Evolutionary conservation across 2,888 invertebrate genomes (phyloP).

Genomic region (Cephus pygmeus): DNA sequence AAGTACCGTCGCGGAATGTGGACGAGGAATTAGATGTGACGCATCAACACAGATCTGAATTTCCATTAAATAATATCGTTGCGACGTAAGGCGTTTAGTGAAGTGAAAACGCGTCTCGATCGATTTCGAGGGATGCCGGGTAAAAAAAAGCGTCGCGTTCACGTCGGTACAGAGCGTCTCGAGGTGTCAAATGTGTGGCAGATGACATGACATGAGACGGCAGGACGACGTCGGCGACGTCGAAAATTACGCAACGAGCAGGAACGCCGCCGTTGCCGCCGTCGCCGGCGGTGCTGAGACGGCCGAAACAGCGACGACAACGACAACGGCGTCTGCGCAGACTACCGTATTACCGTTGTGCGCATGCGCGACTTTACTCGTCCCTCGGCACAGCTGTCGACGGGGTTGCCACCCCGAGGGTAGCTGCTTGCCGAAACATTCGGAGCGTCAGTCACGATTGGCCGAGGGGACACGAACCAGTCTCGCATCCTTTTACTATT

Average conservation of each 20-base stretch:
- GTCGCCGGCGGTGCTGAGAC: background rate
- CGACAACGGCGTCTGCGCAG: slow-evolving; percentile 22
- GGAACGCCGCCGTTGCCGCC: background rate
- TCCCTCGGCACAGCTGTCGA: slow-evolving; percentile 1
- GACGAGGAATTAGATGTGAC: too few species aligned
- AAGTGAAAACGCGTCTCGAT: too few species aligned
- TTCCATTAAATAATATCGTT: too few species aligned
- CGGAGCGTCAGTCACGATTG: slow-evolving; percentile 23
- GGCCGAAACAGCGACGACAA: slow-evolving; percentile 21
- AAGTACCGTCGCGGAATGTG: too few species aligned
- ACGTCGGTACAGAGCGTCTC: slow-evolving; percentile 12
- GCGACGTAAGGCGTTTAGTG: too few species aligned
- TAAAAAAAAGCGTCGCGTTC: too few species aligned
- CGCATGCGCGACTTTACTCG: slow-evolving; percentile 20
- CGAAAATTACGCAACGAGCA: slow-evolving; percentile 9
- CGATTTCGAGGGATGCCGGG: too few species aligned
- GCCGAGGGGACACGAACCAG: slow-evolving; percentile 20
- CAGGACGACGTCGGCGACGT: slow-evolving; percentile 28
- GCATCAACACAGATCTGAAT: too few species aligned
- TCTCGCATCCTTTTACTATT: slow-evolving; percentile 22
- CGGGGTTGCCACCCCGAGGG: slow-evolving; percentile 2
- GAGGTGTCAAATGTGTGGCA: slow-evolving; percentile 54
- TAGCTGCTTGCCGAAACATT: background rate
- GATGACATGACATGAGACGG: slow-evolving; percentile 56
- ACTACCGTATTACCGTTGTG: background rate